These are phyloP conservation scores for Deilephila porcellus DNA, from an alignment of 2,888 invertebrate genomes.

Conservation along the genomic window DNA sequence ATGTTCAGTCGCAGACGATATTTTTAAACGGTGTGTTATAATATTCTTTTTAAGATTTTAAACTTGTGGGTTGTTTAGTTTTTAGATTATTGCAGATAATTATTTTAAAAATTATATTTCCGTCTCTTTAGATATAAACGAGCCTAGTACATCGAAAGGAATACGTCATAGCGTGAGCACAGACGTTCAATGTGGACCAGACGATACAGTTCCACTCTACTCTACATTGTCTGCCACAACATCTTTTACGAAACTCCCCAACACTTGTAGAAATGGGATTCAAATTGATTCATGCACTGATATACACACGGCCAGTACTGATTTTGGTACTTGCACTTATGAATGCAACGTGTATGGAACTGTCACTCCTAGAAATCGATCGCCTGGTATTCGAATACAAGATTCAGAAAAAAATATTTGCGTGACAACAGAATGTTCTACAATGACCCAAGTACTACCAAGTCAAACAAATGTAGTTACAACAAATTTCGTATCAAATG, in stretches of 20 bases:
- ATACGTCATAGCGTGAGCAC: slow-evolving; percentile 63
- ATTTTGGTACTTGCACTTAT: slow-evolving; percentile 55
- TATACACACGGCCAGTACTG: slow-evolving; percentile 42
- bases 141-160: slow-evolving; percentile 80
- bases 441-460: slow-evolving; percentile 41
- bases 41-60: background rate
- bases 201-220: slow-evolving; percentile 47
- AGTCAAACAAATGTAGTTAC: slow-evolving; percentile 20
- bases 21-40: slow-evolving; percentile 66
- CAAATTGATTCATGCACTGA: slow-evolving; percentile 57
- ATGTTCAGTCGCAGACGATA: slow-evolving; percentile 62
- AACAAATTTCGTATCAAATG: slow-evolving; percentile 34
- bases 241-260: slow-evolving; percentile 56
- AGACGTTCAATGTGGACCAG: slow-evolving; percentile 77
- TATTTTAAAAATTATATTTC: slow-evolving; percentile 22
- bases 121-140: slow-evolving; percentile 69
- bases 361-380: slow-evolving; percentile 47
- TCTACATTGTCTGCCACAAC: slow-evolving; percentile 57
- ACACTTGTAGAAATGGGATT: slow-evolving; percentile 53
- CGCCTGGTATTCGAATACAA: slow-evolving; percentile 55
- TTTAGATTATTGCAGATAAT: background rate
- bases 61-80: background rate
- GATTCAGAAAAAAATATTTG: slow-evolving; percentile 30
- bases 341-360: slow-evolving; percentile 42
- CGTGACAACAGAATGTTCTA: slow-evolving; percentile 35